Conservation (phyloP, 2,888 invertebrate genomes). For the Macrosiphum euphorbiae region DNA sequence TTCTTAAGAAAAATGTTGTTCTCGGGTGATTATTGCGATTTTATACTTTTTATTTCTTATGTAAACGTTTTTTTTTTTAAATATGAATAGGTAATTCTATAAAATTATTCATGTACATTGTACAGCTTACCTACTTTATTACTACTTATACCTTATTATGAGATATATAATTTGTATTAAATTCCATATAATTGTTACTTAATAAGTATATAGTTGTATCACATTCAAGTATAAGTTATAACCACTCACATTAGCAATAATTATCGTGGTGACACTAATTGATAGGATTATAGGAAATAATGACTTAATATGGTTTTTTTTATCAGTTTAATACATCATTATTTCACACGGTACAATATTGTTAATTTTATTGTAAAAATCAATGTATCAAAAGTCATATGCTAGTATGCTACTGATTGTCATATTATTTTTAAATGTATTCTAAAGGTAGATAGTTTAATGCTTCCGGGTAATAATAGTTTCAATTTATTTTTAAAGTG, state of each 20-base stretch:
- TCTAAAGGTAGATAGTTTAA: background rate
- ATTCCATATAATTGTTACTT: background rate
- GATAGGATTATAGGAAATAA: constrained; percentile 12
- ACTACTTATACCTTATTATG: background rate
- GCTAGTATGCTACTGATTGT: background rate
- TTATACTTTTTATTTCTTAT: background rate
- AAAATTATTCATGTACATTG: background rate
- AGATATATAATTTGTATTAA: background rate
- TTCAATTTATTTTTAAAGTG: background rate
- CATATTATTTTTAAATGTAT: background rate
- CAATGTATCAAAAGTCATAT: background rate
- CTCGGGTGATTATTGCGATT: background rate
- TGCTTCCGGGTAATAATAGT: background rate
- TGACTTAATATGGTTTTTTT: constrained; percentile 15
- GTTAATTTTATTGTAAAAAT: background rate
- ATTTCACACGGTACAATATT: constrained; percentile 33
- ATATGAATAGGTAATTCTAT: background rate
- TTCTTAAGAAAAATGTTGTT: background rate
- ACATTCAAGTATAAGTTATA: constrained; percentile 32
- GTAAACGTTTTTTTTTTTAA: background rate
- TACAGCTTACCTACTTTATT: background rate
- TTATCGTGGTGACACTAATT: constrained; percentile 21
- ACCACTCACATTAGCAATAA: constrained; percentile 28
- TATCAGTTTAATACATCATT: background rate
- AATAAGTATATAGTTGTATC: background rate